These are phyloP conservation scores for Halcyon senegalensis DNA, from an alignment of 2,113 vertebrate species.

Conservation along the genomic window DNA sequence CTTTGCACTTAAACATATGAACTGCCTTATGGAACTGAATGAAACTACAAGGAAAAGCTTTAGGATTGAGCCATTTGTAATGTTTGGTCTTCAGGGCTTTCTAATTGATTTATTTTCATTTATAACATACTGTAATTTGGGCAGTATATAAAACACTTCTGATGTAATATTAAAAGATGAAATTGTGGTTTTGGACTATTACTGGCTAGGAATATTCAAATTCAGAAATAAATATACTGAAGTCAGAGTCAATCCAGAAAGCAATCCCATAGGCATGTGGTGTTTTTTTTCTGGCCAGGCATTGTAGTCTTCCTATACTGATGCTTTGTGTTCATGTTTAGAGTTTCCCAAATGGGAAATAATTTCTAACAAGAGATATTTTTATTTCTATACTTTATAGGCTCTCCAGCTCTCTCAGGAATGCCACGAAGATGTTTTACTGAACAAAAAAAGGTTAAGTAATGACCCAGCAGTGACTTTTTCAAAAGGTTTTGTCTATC, in stretches of 20 bases:
- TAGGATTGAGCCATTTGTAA: not conserved
- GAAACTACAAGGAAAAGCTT: not conserved
- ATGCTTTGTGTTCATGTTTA: not conserved
- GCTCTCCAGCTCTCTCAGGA: not conserved
- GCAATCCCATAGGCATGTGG: not conserved
- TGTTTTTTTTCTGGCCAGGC: not conserved
- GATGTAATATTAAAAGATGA: slow-evolving; percentile 18
- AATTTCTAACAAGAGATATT: slow-evolving; percentile 16
- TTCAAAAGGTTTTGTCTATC: not conserved
- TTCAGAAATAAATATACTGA: not conserved
- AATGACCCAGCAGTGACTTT: not conserved
- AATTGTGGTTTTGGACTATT: slow-evolving; percentile 1
- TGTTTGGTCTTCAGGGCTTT: not conserved
- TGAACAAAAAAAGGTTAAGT: not conserved
- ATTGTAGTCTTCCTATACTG: not conserved
- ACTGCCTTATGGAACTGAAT: not conserved
- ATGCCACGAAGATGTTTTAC: not conserved
- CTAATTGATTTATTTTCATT: not conserved
- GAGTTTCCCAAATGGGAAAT: slow-evolving; percentile 2
- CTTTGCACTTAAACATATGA: not conserved
- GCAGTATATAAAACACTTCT: not conserved
- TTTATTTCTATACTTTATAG: slow-evolving; percentile 21
- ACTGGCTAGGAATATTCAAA: not conserved
- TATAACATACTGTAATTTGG: not conserved
- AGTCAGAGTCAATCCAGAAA: slow-evolving; percentile 31